phyloP scores from a whole-genome alignment of 2,888 invertebrate species.

The Drosophila incognita region DNA sequence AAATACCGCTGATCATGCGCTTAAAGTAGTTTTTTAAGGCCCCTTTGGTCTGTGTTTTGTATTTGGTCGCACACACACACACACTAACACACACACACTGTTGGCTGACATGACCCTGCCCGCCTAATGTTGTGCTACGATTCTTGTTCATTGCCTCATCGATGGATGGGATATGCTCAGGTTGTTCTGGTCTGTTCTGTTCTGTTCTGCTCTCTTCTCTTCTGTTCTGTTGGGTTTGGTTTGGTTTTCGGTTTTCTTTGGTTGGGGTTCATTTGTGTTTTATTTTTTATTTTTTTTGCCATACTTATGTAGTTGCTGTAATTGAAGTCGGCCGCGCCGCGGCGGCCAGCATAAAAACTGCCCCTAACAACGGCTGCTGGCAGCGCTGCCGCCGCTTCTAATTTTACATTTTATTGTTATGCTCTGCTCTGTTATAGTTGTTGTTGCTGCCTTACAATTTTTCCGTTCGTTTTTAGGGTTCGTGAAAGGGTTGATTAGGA shows the following conservation, averaged over 20 bases:
- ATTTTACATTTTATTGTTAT: constrained; percentile 79
- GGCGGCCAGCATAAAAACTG: constrained; percentile 45
- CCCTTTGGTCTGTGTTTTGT: constrained; percentile 11
- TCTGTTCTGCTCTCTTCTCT: not conserved
- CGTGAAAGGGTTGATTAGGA: constrained; percentile 81
- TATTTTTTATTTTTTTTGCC: constrained; percentile 15
- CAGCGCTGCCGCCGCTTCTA: constrained; percentile 63
- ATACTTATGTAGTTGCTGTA: constrained; percentile 52
- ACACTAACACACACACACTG: not conserved
- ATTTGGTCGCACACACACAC: constrained; percentile 11
- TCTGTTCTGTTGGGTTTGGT: not conserved
- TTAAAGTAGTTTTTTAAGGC: constrained; percentile 64
- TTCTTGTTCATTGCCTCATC: constrained; percentile 56
- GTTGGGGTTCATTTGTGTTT: constrained; percentile 14
- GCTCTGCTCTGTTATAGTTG: constrained; percentile 56
- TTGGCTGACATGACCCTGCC: constrained; percentile 35
- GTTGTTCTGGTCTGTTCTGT: constrained; percentile 26
- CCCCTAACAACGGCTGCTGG: constrained; percentile 49
- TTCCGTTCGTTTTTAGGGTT: constrained; percentile 72
- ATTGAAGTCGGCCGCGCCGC: constrained; percentile 54
- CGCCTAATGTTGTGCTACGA: constrained; percentile 60
- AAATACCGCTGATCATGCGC: constrained; percentile 70
- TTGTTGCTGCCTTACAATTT: constrained; percentile 53
- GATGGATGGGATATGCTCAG: constrained; percentile 41
- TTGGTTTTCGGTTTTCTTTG: constrained; percentile 1